Base-by-base conservation (phyloP, 2,888 invertebrate species). In the Andrena marginata region DNA sequence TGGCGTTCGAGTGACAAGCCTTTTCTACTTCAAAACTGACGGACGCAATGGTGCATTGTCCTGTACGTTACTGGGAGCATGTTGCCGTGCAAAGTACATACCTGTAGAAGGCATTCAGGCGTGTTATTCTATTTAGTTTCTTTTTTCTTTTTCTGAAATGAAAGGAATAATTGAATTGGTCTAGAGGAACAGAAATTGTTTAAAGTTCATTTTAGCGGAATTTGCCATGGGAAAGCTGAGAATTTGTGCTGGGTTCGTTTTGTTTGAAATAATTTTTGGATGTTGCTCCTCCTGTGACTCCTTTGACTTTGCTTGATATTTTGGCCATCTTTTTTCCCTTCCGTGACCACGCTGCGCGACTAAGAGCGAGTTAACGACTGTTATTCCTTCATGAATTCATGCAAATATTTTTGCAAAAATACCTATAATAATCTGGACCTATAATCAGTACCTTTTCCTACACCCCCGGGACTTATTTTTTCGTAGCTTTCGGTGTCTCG, bases 321-420 rank as follows among this genome's bases (percentile, higher is more conserved):
- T 42, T 10, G 3, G 0, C 59, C 33, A 26, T 16, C 0, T 2
- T 31, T 56, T 29, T 51, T 16, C n/a, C 23, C 10, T 51, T 54
- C 23, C 79, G 79, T 70, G 77, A 56, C 29, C 35, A 54, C 5
- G 26, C 2, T 42, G 16, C 75, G 26, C 23, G 42, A 70, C 10
- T 35, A 26, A 7, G 10, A 26, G 29, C 16, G 74, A 72, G 71
- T 85, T 68, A 63, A 76, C 29, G 59, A 42, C 48, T 42, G 63
- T 49, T 56, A 49, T 60, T 62, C 62, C 49, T 51, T 69, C 29
- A 20, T 42, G 63, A 59, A 84, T 82, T 89, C 79, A 90, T 89
- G 90, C 85, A 90, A 91, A 91, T 91, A 91, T 74, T 89, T 87
- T 84, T 51, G 71, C 63, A 68, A 80, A 88, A 90, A 91, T 91